phyloP scores from a whole-genome alignment of 2,113 vertebrate genomes.

The Entomyzon cyanotis region DNA sequence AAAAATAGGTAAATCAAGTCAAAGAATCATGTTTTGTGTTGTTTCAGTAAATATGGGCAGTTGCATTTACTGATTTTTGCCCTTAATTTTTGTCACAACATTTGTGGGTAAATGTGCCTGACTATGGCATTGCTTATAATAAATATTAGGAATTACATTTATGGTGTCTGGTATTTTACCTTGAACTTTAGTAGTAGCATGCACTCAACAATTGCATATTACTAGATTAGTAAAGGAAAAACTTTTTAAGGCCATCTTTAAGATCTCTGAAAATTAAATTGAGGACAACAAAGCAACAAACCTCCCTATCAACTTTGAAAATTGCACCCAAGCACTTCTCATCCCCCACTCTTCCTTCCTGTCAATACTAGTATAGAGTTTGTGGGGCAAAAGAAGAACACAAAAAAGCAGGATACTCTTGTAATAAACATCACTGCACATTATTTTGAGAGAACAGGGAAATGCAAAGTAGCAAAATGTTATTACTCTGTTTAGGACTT shows the following conservation, averaged over 20 bases:
- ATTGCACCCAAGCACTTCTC: not conserved
- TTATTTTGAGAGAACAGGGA: not conserved
- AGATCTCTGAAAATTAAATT: not conserved
- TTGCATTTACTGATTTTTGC: not conserved
- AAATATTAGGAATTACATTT: not conserved
- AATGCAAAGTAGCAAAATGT: constrained; percentile 6
- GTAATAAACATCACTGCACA: not conserved
- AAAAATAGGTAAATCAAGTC: not conserved
- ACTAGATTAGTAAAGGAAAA: not conserved
- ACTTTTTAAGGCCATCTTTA: not conserved
- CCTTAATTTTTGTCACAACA: not conserved
- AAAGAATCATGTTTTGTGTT: not conserved
- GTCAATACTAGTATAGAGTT: not conserved
- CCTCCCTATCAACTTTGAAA: not conserved
- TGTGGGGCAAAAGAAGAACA: not conserved
- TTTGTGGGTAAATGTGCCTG: not conserved
- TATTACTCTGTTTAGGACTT: constrained; percentile 12
- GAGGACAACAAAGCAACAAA: not conserved
- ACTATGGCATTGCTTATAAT: not conserved
- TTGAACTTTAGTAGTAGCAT: fast-evolving
- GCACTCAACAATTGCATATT: not conserved
- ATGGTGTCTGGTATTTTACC: not conserved
- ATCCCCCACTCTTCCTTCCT: not conserved
- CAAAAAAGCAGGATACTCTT: not conserved
- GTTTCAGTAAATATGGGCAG: not conserved